Evolutionary conservation across 2,797 vertebrate species (phyloP).

Genomic region (Cercopithecus mitis): DNA sequence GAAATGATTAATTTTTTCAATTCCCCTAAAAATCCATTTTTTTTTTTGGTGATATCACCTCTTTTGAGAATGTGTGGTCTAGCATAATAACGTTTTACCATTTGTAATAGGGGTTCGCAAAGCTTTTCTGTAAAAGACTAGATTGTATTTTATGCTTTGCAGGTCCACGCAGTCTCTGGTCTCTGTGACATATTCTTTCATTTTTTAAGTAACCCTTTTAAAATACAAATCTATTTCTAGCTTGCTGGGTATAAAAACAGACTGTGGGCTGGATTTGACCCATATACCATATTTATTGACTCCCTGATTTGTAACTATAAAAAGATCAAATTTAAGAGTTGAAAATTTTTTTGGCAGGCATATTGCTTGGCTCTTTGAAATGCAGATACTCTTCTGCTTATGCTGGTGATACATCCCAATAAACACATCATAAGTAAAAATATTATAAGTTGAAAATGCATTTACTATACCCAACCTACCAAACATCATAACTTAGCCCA

Average conservation of each 20-base stretch:
- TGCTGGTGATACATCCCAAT: neutral
- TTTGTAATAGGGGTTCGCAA: neutral
- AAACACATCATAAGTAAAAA: neutral
- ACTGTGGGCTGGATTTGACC: neutral
- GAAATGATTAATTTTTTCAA: neutral
- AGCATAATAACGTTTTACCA: neutral
- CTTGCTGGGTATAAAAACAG: neutral
- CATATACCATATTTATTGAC: neutral
- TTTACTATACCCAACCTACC: neutral
- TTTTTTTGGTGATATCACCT: neutral
- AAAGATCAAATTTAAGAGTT: slow-evolving; percentile 16
- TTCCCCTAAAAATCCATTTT: neutral
- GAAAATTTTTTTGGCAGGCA: neutral
- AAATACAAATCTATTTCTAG: slow-evolving; percentile 9
- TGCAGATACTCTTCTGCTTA: neutral
- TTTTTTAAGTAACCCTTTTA: neutral
- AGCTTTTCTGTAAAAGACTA: neutral
- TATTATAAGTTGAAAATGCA: neutral
- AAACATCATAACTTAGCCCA: neutral
- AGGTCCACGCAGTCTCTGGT: neutral
- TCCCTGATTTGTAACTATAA: neutral
- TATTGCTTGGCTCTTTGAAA: neutral
- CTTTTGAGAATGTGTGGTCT: neutral
- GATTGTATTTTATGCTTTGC: neutral
- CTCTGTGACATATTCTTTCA: neutral